Percentiles rank a stretch among this genome's conserved stretches.
phyloP scores from a whole-genome alignment of 2,797 vertebrate species.

The Oophaga sylvatica region DNA sequence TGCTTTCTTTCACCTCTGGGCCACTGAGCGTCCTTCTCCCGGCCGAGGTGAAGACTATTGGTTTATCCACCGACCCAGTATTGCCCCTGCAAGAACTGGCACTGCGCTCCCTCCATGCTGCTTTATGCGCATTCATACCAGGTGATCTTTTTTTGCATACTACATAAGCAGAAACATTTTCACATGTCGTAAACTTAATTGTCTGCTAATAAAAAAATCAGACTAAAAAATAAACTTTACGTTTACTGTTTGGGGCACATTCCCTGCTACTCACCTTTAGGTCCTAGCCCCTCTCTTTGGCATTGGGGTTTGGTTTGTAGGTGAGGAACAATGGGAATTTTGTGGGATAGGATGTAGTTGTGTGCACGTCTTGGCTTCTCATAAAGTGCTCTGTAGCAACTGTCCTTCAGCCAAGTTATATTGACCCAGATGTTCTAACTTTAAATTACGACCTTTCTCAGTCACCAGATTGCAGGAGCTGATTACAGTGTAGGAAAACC shows the following conservation, averaged over 20 bases:
- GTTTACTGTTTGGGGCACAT: not conserved
- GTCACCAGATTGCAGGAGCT: no score
- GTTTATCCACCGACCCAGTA: conserved; percentile 81
- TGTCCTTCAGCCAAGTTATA: not conserved
- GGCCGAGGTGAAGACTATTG: conserved; percentile 90
- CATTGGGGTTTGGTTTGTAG: not conserved
- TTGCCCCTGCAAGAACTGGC: conserved; percentile 91
- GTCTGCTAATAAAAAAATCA: not conserved
- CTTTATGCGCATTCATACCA: conserved; percentile 73
- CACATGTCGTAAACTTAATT: not conserved
- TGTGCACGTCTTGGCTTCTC: not conserved
- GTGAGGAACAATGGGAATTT: not conserved
- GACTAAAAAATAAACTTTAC: not conserved
- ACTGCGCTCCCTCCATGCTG: conserved; percentile 83
- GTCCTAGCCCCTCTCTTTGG: not conserved
- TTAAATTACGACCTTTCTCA: not conserved
- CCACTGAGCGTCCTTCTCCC: conserved; percentile 84
- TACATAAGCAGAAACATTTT: not conserved
- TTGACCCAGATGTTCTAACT: not conserved
- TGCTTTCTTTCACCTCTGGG: conserved; percentile 79
- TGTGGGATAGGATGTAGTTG: not conserved
- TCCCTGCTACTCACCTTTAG: not conserved
- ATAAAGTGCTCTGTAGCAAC: not conserved
- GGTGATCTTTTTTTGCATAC: conserved; percentile 69
- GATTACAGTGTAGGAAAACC: no score